Base-by-base conservation (phyloP, 1,140 invertebrate genomes). In the Myzus persicae region DNA sequence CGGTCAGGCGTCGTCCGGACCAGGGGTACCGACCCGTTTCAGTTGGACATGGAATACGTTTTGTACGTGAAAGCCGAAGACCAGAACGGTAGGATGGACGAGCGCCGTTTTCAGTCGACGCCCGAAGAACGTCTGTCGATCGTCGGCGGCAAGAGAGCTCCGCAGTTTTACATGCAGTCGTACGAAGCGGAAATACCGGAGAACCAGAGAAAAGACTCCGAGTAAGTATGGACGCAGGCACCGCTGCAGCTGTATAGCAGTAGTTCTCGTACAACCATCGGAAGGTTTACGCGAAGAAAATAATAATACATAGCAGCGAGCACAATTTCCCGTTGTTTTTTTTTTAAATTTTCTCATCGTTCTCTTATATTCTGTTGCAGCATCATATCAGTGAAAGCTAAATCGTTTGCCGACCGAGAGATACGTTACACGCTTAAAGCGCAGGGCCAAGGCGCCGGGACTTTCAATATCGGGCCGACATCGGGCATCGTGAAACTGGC, bases 11-110 rank as follows among this genome's bases (percentile, higher is more conserved):
- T 99, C 22, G 98, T 99, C n/a, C 96, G 98, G 38, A 99, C 98
- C 0, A 96, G 98, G 84, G 98, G 98, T 81, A 98, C 97, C 2
- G 98, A 99, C 95, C 97, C 98, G 26, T 99, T 99, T 95, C 98
- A 99, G 95, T 95, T 99, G 94, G 98, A 99, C 95, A 99, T 99
- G 98, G 98, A 99, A 95, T 99, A 99, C 95, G 98, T 99, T 36
- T 95, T 99, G 93, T 99, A 99, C 95, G 98, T 99, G 26, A 99
- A 99, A 95, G 98, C 98, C 0, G 98, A 99, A 96, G 98, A 99
- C 96, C 98, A 98, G 95, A 99, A 98, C 95, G 98, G 98, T 40
- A 96, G 98, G 91, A 97, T 98, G 24, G 98, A 98, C 94, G 98
- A 99, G 94, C 96, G 97, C 93, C 96, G 97, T 88, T 99, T 97